Evolutionary conservation across 1,140 invertebrate genomes (phyloP).

Genomic region (Drosophila guanche): DNA sequence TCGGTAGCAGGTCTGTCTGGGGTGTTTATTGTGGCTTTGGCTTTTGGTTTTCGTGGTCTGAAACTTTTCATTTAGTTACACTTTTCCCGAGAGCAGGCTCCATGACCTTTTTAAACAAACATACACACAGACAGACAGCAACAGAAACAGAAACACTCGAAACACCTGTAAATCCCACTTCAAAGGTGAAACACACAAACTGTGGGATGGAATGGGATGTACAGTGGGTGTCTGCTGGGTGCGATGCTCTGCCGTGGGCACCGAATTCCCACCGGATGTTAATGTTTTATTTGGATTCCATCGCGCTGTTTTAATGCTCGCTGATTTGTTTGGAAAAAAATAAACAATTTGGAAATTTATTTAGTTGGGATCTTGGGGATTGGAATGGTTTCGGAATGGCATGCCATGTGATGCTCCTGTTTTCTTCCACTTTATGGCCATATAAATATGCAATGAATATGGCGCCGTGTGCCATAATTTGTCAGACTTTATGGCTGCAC

Average conservation of each 20-base stretch:
- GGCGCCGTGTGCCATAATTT: conserved; percentile 64
- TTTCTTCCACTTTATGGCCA: conserved; percentile 56
- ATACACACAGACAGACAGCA: conserved; percentile 5
- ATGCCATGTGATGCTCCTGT: conserved; percentile 41
- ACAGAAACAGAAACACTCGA: neutral
- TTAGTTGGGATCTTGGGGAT: conserved; percentile 57
- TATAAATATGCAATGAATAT: conserved; percentile 74
- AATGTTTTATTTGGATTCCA: conserved; percentile 69
- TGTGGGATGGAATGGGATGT: conserved; percentile 1
- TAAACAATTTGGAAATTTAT: conserved; percentile 79
- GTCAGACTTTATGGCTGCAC: conserved; percentile 51
- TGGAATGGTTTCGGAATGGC: conserved; percentile 28
- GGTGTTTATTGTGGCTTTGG: conserved; percentile 13
- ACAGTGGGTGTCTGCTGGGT: neutral
- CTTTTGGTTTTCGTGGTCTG: conserved; percentile 5
- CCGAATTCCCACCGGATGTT: conserved; percentile 63
- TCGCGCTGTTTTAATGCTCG: conserved; percentile 69
- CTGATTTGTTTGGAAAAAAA: conserved; percentile 79
- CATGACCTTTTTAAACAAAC: conserved; percentile 41
- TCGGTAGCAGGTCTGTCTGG: neutral
- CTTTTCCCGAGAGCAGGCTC: conserved; percentile 8
- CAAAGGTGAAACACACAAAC: conserved; percentile 22
- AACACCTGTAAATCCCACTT: conserved; percentile 43
- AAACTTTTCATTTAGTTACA: conserved; percentile 40
- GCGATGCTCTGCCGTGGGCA: no score